Evolutionary conservation across 1,140 invertebrate species (phyloP).

Genomic region (Drosophila auraria): DNA sequence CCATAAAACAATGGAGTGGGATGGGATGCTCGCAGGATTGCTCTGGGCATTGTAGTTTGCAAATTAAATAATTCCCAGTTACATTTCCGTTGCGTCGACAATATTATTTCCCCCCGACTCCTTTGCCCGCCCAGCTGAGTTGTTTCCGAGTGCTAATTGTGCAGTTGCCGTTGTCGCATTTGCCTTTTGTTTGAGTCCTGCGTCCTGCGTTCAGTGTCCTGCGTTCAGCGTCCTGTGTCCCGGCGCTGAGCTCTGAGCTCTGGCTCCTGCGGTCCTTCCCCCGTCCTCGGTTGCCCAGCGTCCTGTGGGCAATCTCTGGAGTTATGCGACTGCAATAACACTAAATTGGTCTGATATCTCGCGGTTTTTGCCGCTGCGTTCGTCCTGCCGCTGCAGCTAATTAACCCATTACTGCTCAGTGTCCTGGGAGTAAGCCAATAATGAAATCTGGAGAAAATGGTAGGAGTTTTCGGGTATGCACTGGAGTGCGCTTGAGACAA

Average conservation of each 20-base stretch:
- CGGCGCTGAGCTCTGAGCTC: conserved; percentile 14
- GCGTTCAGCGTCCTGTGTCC: conserved; percentile 5
- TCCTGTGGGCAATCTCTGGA: conserved; percentile 76
- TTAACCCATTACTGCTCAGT: conserved; percentile 61
- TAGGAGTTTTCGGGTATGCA: background rate
- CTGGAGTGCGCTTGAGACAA: background rate
- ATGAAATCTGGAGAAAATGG: conserved; percentile 10
- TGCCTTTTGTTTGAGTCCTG: conserved; percentile 68
- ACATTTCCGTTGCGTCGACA: conserved; percentile 81
- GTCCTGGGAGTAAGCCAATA: conserved; percentile 15
- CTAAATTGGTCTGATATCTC: conserved; percentile 82
- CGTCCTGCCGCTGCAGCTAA: conserved; percentile 36
- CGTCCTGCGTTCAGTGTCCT: conserved; percentile 25
- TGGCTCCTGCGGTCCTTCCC: conserved; percentile 1
- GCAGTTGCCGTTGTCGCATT: conserved; percentile 66
- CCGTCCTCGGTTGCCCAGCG: conserved; percentile 33
- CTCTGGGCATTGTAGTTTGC: conserved; percentile 74
- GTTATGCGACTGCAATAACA: conserved; percentile 83
- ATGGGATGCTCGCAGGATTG: conserved; percentile 35
- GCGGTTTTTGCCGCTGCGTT: conserved; percentile 67
- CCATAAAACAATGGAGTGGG: conserved; percentile 66
- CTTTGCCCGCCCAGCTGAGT: conserved; percentile 49
- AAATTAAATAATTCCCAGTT: conserved; percentile 83
- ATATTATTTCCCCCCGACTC: conserved; percentile 76
- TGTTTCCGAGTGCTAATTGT: conserved; percentile 79